These are phyloP conservation scores for Cephalopterus ornatus DNA, from an alignment of 2,113 vertebrate species.

Conservation along the genomic window DNA sequence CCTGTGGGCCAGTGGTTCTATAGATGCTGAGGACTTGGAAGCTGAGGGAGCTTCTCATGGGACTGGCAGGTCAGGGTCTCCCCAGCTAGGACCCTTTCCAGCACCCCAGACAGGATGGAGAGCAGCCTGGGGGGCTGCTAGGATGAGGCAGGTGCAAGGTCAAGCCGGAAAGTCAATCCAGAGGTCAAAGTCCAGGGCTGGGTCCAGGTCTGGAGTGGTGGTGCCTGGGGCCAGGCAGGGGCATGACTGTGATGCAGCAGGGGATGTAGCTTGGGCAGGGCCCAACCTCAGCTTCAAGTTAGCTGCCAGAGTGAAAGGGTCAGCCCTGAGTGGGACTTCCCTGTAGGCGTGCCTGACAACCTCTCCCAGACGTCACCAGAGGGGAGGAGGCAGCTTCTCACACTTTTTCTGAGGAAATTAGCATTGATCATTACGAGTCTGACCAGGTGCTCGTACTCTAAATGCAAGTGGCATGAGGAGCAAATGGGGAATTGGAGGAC, in stretches of 20 bases:
- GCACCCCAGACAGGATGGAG: too few relatives aligned
- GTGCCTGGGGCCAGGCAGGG: too few relatives aligned
- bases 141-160: not conserved
- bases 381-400: not conserved
- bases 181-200: not conserved
- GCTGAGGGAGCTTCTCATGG: not conserved
- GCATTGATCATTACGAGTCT: not conserved
- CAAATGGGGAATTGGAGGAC: not conserved
- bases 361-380: not conserved
- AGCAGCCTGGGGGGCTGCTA: not conserved
- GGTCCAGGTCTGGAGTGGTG: not conserved
- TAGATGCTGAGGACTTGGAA: not conserved
- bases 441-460: fast-evolving
- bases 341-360: not conserved
- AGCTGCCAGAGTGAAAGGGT: not conserved
- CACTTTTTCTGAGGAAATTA: not conserved
- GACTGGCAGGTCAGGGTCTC: not conserved
- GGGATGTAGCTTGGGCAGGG: not conserved
- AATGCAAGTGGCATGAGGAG: not conserved
- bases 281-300: not conserved
- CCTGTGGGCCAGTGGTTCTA: not conserved
- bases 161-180: not conserved
- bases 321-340: not conserved
- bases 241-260: too few relatives aligned
- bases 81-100: not conserved